Evolutionary conservation across 2,113 vertebrate species (phyloP).

Genomic region (Polypterus bichir): DNA sequence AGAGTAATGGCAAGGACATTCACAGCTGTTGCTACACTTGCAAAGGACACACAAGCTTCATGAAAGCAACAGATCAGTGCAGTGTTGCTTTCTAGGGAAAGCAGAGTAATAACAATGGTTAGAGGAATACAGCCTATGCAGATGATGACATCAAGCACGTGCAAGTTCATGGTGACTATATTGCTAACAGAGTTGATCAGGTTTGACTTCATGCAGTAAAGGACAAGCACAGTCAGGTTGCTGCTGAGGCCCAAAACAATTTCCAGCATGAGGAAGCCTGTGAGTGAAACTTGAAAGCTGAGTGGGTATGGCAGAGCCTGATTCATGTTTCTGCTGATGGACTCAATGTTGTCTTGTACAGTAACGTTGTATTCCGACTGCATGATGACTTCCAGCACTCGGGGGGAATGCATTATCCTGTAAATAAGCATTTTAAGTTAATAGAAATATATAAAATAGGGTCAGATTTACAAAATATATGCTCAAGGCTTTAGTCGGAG

Average conservation of each 20-base stretch:
- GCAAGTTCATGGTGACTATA: slow-evolving; percentile 96
- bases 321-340: slow-evolving; percentile 76
- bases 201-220: slow-evolving; percentile 98
- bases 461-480: background rate
- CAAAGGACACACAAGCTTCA: slow-evolving; percentile 94
- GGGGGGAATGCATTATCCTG: slow-evolving; percentile 91
- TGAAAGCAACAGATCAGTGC: slow-evolving; percentile 95
- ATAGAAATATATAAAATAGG: background rate
- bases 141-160: slow-evolving; percentile 89
- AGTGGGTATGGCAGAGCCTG: slow-evolving; percentile 71
- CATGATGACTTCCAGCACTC: slow-evolving; percentile 80
- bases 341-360: slow-evolving; percentile 77
- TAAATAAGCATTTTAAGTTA: slow-evolving; percentile 7
- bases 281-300: slow-evolving; percentile 92
- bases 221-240: slow-evolving; percentile 92
- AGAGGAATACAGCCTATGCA: slow-evolving; percentile 94
- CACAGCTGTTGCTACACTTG: slow-evolving; percentile 89
- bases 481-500: slow-evolving; percentile 27
- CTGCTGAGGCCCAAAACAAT: slow-evolving; percentile 93
- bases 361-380: slow-evolving; percentile 83
- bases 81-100: slow-evolving; percentile 78
- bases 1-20: slow-evolving; percentile 93
- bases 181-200: slow-evolving; percentile 97
- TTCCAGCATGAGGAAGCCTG: slow-evolving; percentile 92
- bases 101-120: slow-evolving; percentile 84